Evolutionary conservation across 2,113 vertebrate species (phyloP).

Genomic region (Cryptomyrus ogoouensis): DNA sequence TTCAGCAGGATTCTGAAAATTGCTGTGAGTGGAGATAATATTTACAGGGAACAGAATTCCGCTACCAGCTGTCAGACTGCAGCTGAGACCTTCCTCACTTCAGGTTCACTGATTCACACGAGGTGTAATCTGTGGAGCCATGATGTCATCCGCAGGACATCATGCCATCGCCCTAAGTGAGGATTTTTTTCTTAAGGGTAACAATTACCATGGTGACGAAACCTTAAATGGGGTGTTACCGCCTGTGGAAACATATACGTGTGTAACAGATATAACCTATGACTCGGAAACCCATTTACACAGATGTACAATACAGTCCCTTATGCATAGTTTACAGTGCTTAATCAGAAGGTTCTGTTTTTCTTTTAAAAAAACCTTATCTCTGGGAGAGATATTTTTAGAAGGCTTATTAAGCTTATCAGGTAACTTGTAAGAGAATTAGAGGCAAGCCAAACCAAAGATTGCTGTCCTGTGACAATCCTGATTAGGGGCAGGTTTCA

Average conservation of each 20-base stretch:
- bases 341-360: neutral
- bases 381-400: neutral
- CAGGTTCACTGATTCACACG: neutral
- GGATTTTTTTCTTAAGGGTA: conserved; percentile 43
- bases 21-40: neutral
- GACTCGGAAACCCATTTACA: neutral
- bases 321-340: conserved; percentile 5
- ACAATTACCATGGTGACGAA: conserved; percentile 32
- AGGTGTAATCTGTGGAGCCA: neutral
- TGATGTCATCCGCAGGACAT: neutral
- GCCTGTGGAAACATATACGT: conserved; percentile 11
- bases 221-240: conserved; percentile 35
- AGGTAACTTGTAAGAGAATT: neutral
- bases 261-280: neutral
- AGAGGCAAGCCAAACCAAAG: neutral
- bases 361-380: neutral
- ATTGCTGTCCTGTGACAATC: neutral
- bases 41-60: neutral
- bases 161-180: neutral
- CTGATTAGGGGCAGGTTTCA: neutral
- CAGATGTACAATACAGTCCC: too few relatives aligned
- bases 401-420: neutral
- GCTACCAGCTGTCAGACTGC: neutral
- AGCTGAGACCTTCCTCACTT: neutral
- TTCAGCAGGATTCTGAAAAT: neutral